Conservation (phyloP, 2,888 invertebrate species). For the Bombylius major region DNA sequence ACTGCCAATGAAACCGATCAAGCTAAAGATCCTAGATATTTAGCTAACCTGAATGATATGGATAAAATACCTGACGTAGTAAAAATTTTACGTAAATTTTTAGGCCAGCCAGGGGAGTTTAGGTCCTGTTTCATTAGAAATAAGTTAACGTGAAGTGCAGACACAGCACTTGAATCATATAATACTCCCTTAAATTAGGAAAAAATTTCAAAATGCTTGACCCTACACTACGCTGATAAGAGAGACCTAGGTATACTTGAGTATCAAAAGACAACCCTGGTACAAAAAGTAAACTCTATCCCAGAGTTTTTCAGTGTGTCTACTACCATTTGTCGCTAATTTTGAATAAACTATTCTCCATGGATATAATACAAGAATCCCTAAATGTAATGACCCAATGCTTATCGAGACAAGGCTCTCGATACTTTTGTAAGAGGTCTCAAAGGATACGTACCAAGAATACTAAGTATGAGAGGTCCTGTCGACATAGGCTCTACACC, state of each 20-base stretch:
- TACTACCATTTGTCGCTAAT: constrained; percentile 16
- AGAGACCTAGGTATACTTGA: constrained; percentile 11
- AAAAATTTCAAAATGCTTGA: constrained; percentile 3
- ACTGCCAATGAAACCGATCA: background rate
- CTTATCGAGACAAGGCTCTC: constrained; percentile 15
- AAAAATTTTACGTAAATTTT: constrained; percentile 5
- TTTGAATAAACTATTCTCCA: constrained; percentile 15
- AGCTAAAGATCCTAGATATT: background rate
- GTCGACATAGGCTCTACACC: background rate
- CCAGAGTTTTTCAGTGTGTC: constrained; percentile 14
- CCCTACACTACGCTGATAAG: constrained; percentile 11
- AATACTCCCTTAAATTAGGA: constrained; percentile 8
- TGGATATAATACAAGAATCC: constrained; percentile 13
- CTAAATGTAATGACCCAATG: constrained; percentile 7
- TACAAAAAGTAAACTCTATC: too few species aligned
- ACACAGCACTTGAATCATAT: constrained; percentile 4
- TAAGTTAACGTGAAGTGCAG: constrained; percentile 1
- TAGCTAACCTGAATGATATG: background rate
- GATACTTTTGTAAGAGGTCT: constrained; percentile 17
- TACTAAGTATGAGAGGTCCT: constrained; percentile 3
- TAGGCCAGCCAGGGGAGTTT: constrained; percentile 6
- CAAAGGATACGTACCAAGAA: constrained; percentile 10
- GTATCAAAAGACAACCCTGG: constrained; percentile 11
- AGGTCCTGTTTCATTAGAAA: constrained; percentile 3
- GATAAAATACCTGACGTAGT: constrained; percentile 11